Percentiles rank a stretch among this genome's conserved stretches.
phyloP scores from a whole-genome alignment of 2,888 invertebrate species.

The Limnephilus marmoratus region DNA sequence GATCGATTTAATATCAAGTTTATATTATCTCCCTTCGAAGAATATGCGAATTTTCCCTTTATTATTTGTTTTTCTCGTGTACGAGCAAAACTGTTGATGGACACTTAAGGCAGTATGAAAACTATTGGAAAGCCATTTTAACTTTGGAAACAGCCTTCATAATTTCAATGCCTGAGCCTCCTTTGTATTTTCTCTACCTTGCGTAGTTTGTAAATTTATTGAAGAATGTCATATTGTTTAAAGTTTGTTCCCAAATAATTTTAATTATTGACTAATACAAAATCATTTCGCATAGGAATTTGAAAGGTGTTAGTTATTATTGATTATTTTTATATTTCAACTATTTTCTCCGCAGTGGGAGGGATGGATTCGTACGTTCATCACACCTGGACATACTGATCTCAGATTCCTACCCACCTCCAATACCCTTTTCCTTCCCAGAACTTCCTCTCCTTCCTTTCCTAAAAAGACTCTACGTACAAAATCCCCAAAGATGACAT shows the following conservation, averaged over 20 bases:
- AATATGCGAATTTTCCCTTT: not conserved
- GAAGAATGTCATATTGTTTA: not conserved
- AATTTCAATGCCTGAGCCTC: not conserved
- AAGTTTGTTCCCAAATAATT: not conserved
- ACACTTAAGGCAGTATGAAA: not conserved
- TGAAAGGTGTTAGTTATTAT: no score
- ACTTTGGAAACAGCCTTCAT: not conserved
- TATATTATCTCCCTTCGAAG: not conserved
- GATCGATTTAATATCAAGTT: slow-evolving; percentile 25
- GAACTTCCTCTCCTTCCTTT: no score
- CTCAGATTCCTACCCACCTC: no score
- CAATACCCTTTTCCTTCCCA: no score
- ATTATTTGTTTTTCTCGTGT: not conserved
- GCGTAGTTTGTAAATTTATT: not conserved
- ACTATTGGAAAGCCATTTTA: not conserved
- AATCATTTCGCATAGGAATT: no score
- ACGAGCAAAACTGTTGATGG: not conserved
- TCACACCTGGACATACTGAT: no score
- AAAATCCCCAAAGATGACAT: no score
- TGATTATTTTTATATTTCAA: no score
- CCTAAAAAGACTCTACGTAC: no score
- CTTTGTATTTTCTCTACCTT: not conserved
- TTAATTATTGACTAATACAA: no score
- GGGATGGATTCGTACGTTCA: no score
- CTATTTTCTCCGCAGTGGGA: no score